Evolutionary conservation across 2,113 vertebrate genomes (phyloP).

Genomic region (Dipodomys ordii): DNA sequence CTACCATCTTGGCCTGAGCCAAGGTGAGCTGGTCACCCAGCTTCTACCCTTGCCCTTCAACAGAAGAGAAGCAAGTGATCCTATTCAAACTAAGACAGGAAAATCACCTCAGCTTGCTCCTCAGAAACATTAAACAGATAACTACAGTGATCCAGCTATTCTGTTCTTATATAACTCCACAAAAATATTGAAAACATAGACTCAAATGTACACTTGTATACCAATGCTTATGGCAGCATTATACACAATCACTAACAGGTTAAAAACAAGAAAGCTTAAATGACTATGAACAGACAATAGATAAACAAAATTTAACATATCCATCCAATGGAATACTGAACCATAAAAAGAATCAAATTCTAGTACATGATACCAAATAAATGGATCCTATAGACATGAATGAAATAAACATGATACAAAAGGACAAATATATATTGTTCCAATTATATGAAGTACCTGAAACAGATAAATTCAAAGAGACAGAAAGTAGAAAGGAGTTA

Average conservation of each 20-base stretch:
- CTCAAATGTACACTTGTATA: neutral
- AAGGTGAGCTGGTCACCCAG: neutral
- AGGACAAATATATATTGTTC: neutral
- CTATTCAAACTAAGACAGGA: slow-evolving; percentile 16
- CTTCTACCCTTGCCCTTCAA: neutral
- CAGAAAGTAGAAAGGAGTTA: slow-evolving; percentile 12
- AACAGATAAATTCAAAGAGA: slow-evolving; percentile 36
- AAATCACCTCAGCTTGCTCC: neutral
- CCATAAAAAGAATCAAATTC: slow-evolving; percentile 29
- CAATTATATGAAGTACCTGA: neutral
- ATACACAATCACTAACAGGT: slow-evolving; percentile 2
- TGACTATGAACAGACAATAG: neutral
- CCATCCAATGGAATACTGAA: neutral
- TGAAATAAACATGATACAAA: slow-evolving; percentile 8
- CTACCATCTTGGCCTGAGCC: neutral
- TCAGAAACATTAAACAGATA: slow-evolving; percentile 31
- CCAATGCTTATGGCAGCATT: neutral
- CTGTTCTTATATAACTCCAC: neutral
- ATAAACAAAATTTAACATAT: neutral
- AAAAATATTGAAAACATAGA: neutral
- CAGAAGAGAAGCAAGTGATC: neutral
- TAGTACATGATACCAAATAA: neutral
- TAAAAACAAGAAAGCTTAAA: slow-evolving; percentile 9
- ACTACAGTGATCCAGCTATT: neutral
- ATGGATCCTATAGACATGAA: neutral